Conservation (phyloP, 2,113 vertebrate genomes). For the Anolis carolinensis region DNA sequence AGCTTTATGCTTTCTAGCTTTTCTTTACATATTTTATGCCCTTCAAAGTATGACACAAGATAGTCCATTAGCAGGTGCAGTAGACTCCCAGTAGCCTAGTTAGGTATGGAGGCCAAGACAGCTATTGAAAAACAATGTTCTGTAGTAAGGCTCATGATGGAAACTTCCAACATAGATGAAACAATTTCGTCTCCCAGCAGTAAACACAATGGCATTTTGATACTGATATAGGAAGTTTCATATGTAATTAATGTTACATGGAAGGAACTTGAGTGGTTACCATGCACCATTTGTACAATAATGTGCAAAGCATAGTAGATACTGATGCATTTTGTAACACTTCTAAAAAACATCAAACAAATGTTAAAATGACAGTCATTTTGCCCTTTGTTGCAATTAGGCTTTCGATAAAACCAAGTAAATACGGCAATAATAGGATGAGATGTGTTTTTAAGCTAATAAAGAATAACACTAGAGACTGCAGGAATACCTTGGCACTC, state of each 20-base stretch:
- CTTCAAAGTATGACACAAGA: background rate
- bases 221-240: background rate
- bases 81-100: too few relatives aligned
- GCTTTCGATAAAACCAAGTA: too few relatives aligned
- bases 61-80: background rate
- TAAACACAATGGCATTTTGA: background rate
- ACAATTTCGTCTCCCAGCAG: background rate
- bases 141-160: background rate
- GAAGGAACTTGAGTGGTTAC: background rate
- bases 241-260: too few relatives aligned
- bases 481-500: constrained; percentile 82
- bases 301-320: background rate
- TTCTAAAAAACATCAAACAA: background rate
- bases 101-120: background rate
- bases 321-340: background rate
- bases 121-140: background rate
- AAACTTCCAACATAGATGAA: background rate
- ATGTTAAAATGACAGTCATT: background rate
- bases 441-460: background rate
- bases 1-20: background rate
- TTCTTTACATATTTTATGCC: background rate
- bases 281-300: background rate
- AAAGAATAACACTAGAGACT: background rate
- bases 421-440: background rate
- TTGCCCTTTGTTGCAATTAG: background rate